phyloP scores from a whole-genome alignment of 1,140 invertebrate genomes.

The Sarcophaga bullata region DNA sequence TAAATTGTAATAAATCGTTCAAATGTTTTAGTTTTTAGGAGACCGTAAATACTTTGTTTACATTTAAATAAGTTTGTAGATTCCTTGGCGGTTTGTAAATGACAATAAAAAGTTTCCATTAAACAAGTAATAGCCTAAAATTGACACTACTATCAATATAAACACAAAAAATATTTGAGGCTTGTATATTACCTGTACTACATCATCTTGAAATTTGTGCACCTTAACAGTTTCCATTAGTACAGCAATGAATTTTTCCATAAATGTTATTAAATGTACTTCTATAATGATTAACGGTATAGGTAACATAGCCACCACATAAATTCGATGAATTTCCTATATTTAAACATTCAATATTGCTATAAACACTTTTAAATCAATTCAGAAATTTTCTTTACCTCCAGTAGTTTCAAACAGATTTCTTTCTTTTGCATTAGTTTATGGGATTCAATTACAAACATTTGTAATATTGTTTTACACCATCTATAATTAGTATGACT shows the following conservation, averaged over 20 bases:
- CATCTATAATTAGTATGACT: slow-evolving; percentile 41
- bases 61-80: neutral
- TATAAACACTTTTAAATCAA: neutral
- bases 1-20: slow-evolving; percentile 17
- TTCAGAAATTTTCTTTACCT: slow-evolving; percentile 3
- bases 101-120: slow-evolving; percentile 39
- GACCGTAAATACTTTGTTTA: neutral
- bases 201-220: slow-evolving; percentile 17
- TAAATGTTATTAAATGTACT: slow-evolving; percentile 42
- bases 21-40: slow-evolving; percentile 13
- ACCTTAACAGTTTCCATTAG: slow-evolving; percentile 41
- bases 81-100: slow-evolving; percentile 30
- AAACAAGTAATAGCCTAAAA: slow-evolving; percentile 9
- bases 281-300: slow-evolving; percentile 37
- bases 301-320: slow-evolving; percentile 40
- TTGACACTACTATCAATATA: neutral
- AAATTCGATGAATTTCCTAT: slow-evolving; percentile 42
- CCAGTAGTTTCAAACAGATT: slow-evolving; percentile 33
- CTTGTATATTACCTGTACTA: slow-evolving; percentile 39
- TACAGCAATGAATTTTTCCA: slow-evolving; percentile 40
- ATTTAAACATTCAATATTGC: neutral
- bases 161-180: neutral
- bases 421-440: slow-evolving; percentile 38
- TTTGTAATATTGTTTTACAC: slow-evolving; percentile 42
- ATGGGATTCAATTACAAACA: slow-evolving; percentile 43